Evolutionary conservation across 2,113 vertebrate genomes (phyloP).

Genomic region (Ranitomeya variabilis): DNA sequence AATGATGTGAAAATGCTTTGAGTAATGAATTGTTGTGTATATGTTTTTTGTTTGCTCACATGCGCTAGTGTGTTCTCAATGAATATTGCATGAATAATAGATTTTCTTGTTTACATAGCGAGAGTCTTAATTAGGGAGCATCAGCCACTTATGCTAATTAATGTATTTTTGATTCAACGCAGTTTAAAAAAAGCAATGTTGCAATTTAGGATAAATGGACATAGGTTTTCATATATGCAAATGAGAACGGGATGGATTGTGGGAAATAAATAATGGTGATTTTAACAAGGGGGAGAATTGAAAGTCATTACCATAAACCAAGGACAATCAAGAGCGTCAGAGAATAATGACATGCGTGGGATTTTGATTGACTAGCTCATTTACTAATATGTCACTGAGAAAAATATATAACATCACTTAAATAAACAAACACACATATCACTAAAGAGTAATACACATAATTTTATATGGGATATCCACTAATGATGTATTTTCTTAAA

Average conservation of each 20-base stretch:
- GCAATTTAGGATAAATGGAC: conserved; percentile 46
- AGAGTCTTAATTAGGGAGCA: conserved; percentile 55
- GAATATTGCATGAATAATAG: conserved; percentile 58
- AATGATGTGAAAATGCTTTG: conserved; percentile 56
- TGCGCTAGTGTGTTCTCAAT: conserved; percentile 46
- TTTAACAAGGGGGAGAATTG: conserved; percentile 21
- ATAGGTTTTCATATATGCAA: conserved; percentile 42
- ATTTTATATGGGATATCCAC: neutral
- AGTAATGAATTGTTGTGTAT: conserved; percentile 54
- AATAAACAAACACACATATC: neutral
- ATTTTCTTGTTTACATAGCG: conserved; percentile 51
- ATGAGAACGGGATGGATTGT: conserved; percentile 4
- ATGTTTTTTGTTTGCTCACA: conserved; percentile 50
- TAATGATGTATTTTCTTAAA: no score
- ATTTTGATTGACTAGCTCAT: neutral
- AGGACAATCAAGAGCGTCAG: conserved; percentile 14
- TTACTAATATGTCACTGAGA: neutral
- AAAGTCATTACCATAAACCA: conserved; percentile 20
- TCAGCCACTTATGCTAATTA: conserved; percentile 55
- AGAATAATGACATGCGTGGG: neutral
- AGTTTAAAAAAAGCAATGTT: conserved; percentile 39
- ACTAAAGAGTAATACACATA: neutral
- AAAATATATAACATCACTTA: neutral
- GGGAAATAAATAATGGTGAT: conserved; percentile 39
- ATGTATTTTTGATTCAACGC: conserved; percentile 48